Conservation (phyloP, 30 jellyfish, hydroid and myxozoan species). For the Aurelia aurita region DNA sequence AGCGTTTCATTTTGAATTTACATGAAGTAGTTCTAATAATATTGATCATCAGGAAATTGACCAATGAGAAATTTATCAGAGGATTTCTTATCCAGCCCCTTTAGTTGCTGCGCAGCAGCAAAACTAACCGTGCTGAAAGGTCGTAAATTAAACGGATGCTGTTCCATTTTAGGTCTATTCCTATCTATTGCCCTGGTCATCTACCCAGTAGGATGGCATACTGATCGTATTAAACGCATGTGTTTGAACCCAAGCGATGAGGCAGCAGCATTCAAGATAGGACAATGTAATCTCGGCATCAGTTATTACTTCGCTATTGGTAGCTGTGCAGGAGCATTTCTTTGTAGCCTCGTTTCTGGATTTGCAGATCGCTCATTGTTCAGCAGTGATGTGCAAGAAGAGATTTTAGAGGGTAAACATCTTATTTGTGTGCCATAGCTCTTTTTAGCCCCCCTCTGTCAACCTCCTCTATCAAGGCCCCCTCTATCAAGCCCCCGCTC, state of each 20-base stretch:
- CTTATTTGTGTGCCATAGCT: slow-evolving; percentile 81
- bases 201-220: slow-evolving; percentile 95
- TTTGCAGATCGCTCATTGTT: slow-evolving; percentile 90
- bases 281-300: slow-evolving; percentile 80
- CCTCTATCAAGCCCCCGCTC: too few relatives aligned
- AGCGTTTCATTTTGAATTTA: too few relatives aligned
- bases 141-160: too few relatives aligned
- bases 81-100: too few relatives aligned
- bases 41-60: too few relatives aligned
- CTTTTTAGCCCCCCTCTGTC: too few relatives aligned
- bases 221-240: slow-evolving; percentile 63
- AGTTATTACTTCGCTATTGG: slow-evolving; percentile 86
- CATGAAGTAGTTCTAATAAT: too few relatives aligned
- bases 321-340: slow-evolving; percentile 82
- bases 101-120: too few relatives aligned
- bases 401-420: slow-evolving; percentile 91
- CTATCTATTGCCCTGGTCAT: slow-evolving; percentile 62
- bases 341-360: slow-evolving; percentile 87
- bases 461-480: too few relatives aligned
- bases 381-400: slow-evolving; percentile 91
- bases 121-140: too few relatives aligned
- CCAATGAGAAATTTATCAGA: too few relatives aligned
- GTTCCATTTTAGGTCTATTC: slow-evolving; percentile 58
- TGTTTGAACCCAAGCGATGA: slow-evolving; percentile 63
- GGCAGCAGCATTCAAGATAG: slow-evolving; percentile 77